Conservation (phyloP, 2,888 invertebrate species). For the Tortricodes alternella region DNA sequence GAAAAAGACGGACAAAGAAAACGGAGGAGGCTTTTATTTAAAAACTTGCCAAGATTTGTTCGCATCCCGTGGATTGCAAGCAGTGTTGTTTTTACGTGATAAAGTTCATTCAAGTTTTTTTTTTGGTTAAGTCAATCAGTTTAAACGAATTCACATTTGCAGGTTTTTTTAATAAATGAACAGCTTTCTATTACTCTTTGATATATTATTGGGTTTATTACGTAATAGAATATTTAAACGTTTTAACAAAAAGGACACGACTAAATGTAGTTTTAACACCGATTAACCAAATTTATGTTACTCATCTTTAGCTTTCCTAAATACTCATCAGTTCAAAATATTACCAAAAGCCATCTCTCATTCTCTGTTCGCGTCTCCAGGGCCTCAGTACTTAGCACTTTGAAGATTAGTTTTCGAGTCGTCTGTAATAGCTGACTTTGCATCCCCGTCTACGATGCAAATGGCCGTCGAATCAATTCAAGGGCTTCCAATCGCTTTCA, state of each 20-base stretch:
- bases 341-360: background rate
- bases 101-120: background rate
- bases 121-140: background rate
- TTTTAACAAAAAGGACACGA: too few species aligned
- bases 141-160: background rate
- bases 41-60: background rate
- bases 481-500: conserved; percentile 42
- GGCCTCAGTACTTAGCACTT: conserved; percentile 48
- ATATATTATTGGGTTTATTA: too few species aligned
- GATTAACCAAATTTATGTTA: background rate
- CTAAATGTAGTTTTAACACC: too few species aligned
- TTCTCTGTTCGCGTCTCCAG: conserved; percentile 23
- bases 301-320: background rate
- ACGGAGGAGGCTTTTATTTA: background rate
- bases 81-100: background rate
- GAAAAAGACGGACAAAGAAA: conserved; percentile 16
- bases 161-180: background rate
- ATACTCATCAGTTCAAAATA: background rate
- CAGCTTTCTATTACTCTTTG: too few species aligned
- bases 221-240: too few species aligned
- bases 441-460: conserved; percentile 67
- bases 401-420: conserved; percentile 66
- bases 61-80: background rate
- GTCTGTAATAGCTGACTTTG: conserved; percentile 60
- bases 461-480: conserved; percentile 57